Conservation (phyloP, 2,797 vertebrate species). For the Pteronotus mesoamericanus region DNA sequence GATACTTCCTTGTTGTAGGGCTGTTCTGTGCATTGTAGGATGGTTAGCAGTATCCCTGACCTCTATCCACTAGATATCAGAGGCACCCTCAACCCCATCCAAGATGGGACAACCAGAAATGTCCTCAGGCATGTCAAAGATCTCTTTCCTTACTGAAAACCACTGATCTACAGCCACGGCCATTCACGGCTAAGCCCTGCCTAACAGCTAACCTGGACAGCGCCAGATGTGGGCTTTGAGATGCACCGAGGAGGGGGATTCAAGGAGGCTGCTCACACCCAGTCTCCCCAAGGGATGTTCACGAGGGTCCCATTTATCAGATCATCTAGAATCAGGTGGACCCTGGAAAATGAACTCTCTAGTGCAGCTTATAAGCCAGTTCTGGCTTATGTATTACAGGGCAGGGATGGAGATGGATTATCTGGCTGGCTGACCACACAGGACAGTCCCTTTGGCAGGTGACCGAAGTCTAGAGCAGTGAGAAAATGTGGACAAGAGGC, state of each 20-base stretch:
- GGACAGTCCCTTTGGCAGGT: background rate
- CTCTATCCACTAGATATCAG: background rate
- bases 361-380: too few species aligned
- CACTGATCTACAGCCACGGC: too few species aligned
- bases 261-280: background rate
- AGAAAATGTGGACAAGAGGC: background rate
- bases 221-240: rapidly evolving
- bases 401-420: background rate
- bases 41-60: background rate
- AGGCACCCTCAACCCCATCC: background rate
- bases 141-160: background rate
- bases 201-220: background rate
- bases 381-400: background rate
- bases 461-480: too few species aligned
- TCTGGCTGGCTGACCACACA: background rate
- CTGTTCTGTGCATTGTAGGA: background rate
- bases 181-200: rapidly evolving
- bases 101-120: background rate
- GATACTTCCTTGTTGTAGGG: background rate
- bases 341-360: background rate
- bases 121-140: background rate
- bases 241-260: background rate
- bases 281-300: background rate
- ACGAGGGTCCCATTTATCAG: background rate
- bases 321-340: background rate